Evolutionary conservation across 1,140 invertebrate species (phyloP), one percentile per base, ranked within the genome.

Genomic region (Zaprionus capensis): DNA sequence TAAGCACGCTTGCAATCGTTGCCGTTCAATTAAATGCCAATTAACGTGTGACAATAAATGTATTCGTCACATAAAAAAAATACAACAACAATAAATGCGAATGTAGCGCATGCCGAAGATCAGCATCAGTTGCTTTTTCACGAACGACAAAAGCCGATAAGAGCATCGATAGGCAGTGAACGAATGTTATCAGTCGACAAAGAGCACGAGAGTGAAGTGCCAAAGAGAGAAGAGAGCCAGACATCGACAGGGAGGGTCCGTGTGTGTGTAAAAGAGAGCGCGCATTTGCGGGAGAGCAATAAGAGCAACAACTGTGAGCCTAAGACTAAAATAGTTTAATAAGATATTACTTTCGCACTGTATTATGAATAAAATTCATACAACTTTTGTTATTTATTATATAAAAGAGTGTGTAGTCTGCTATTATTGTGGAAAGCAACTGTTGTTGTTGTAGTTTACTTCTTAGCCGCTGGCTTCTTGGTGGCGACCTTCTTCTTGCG

Each of bases 311-410:
- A 71, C 51, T 76, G 26, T 75, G 55, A 67, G 71, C 82, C 80
- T 85, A 86, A 76, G 57, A 86, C 82, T 85, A 85, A 78, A 76
- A 68, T 70, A 80, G 68, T 87, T 87, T 87, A 87, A 86, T 86
- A 59, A 79, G 74, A 78, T 78, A 88, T 90, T 84, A 90, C 85
- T 87, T 81, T 87, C 85, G 78, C 85, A 81, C 84, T 92, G 78
- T 88, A 88, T 92, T 92, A 92, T 92, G 91, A 92, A 92, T 81
- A 88, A 85, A 92, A 87, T 92, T 92, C 86, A 92, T 88, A 91
- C 86, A 91, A 83, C 75, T 84, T 78, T 78, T 83, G 81, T 87
- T 63, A 75, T 81, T 90, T 88, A 85, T 90, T 90, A 82, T 90
- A 90, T 90, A 90, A 78, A 88, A 90, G 65, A 80, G 69, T 75